Conservation (phyloP, 2,888 invertebrate genomes). For the Latrodectus elegans region DNA sequence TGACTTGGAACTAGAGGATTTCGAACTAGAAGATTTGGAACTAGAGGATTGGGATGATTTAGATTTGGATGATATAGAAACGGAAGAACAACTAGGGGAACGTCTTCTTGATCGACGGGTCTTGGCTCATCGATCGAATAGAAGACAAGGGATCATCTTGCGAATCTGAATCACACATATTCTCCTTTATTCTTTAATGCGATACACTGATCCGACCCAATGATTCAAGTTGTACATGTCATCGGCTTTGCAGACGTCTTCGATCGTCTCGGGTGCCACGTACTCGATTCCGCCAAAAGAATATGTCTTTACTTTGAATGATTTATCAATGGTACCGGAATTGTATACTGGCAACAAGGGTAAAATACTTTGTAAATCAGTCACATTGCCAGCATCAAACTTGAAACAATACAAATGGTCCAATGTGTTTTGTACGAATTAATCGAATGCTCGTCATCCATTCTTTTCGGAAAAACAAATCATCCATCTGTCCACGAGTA, state of each 20-base stretch:
- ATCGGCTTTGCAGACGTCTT: constrained; percentile 10
- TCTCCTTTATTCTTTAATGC: no score
- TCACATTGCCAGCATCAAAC: constrained; percentile 15
- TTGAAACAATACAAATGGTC: constrained; percentile 13
- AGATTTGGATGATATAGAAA: no score
- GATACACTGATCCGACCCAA: no score
- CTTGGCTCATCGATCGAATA: no score
- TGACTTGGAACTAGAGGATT: no score
- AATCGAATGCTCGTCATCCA: background rate
- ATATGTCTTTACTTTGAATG: background rate
- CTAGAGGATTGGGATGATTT: no score
- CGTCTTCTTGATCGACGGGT: no score
- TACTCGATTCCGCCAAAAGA: background rate
- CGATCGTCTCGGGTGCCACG: background rate
- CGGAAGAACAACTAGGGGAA: no score
- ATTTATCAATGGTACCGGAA: constrained; percentile 10
- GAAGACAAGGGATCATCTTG: no score
- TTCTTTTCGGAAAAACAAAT: background rate
- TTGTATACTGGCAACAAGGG: constrained; percentile 7
- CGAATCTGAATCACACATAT: no score
- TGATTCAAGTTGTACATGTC: constrained; percentile 7
- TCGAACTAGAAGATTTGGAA: no score
- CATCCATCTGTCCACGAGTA: background rate
- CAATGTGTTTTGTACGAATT: constrained; percentile 14
- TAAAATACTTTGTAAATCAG: background rate